These are phyloP conservation scores for Trachymyrmex septentrionalis DNA, from an alignment of 1,140 invertebrate species.

Conservation along the genomic window DNA sequence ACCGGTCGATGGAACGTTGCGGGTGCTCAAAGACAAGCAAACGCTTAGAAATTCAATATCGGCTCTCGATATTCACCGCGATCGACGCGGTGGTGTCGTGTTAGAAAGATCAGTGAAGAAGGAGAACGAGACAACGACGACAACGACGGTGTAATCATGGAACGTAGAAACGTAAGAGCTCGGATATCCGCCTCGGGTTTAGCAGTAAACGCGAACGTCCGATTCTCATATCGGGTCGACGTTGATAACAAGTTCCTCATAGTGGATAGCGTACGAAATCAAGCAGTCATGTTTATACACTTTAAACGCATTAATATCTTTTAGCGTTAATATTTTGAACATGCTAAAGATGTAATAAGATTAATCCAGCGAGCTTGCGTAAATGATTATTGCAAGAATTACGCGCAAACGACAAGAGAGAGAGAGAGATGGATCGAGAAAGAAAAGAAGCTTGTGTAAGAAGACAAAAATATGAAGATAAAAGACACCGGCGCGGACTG, in stretches of 20 bases:
- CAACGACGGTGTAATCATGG: not conserved
- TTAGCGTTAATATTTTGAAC: not conserved
- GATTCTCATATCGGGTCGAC: not conserved
- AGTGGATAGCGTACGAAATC: not conserved
- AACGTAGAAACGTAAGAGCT: slow-evolving; percentile 11
- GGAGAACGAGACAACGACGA: not conserved
- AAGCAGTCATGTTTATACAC: not conserved
- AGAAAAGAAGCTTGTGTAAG: not conserved
- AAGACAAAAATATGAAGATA: slow-evolving; percentile 20
- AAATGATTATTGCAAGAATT: slow-evolving; percentile 13
- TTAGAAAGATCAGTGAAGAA: slow-evolving; percentile 24
- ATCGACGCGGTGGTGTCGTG: slow-evolving; percentile 38
- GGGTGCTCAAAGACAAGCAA: slow-evolving; percentile 38
- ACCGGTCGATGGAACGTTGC: slow-evolving; percentile 15
- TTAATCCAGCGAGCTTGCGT: not conserved
- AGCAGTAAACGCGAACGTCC: not conserved
- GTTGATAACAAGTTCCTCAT: not conserved
- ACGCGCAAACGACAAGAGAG: not conserved
- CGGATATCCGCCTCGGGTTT: slow-evolving; percentile 16
- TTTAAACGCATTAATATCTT: not conserved
- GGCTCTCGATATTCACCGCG: slow-evolving; percentile 36
- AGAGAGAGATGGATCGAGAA: slow-evolving; percentile 20
- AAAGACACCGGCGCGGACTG: not conserved
- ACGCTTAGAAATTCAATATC: slow-evolving; percentile 54
- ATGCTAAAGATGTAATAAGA: not conserved